Evolutionary conservation across 2,113 vertebrate species (phyloP).

Genomic region (Dolichotis patagonum): DNA sequence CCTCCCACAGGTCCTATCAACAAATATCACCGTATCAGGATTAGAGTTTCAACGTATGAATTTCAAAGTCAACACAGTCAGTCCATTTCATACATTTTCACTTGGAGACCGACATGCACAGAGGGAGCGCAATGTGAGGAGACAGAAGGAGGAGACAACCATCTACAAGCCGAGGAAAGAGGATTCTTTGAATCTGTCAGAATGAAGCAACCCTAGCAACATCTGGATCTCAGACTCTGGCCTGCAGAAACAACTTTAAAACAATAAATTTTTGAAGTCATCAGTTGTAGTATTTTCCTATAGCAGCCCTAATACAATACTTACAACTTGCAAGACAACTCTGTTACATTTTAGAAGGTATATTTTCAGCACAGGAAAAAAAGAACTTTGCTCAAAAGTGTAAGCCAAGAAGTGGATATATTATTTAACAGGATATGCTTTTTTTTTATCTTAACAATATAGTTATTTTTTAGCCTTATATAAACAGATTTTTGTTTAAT

Average conservation of each 20-base stretch:
- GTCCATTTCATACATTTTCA: neutral
- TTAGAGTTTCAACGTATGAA: neutral
- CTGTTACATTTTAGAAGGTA: neutral
- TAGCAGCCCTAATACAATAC: neutral
- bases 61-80: neutral
- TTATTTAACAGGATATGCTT: constrained; percentile 31
- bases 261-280: neutral
- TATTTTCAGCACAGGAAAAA: neutral
- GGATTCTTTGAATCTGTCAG: neutral
- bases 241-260: neutral
- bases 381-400: constrained; percentile 9
- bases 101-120: neutral
- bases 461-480: neutral
- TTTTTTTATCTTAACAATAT: constrained; percentile 16
- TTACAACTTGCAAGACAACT: neutral
- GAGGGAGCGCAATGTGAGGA: neutral
- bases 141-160: neutral
- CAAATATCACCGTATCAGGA: neutral
- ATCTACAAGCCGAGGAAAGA: neutral
- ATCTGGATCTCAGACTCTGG: neutral
- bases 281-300: neutral
- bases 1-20: neutral
- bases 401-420: constrained; percentile 11
- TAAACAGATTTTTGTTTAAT: constrained; percentile 32
- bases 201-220: neutral